A percentile compares a stretch with the other conserved stretches of the same genome.
Conservation (phyloP, 2,888 invertebrate genomes). For the Rhagonycha lutea region DNA sequence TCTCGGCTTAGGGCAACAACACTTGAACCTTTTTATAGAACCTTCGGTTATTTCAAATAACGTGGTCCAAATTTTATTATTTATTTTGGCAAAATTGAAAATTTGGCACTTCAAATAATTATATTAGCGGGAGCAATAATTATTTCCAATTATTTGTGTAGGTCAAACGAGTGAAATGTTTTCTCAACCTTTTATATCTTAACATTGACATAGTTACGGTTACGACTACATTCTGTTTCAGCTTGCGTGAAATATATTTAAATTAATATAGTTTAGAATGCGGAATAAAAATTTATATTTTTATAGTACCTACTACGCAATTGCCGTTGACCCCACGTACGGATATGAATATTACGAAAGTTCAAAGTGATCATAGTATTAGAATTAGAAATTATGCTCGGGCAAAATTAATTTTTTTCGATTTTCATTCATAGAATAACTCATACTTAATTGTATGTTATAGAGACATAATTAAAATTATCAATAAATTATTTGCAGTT, state of each 20-base stretch:
- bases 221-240: not conserved
- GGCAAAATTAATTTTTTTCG: no score
- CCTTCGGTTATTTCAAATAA: no score
- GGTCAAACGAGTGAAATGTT: not conserved
- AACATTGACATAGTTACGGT: not conserved
- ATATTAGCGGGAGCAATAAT: not conserved
- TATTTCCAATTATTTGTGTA: not conserved
- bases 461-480: no score
- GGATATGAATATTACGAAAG: not conserved
- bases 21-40: no score
- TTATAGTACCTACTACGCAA: not conserved
- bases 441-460: no score
- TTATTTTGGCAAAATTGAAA: no score
- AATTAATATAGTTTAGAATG: not conserved
- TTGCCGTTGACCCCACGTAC: not conserved
- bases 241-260: not conserved
- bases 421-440: no score
- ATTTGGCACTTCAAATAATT: no score
- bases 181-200: not conserved
- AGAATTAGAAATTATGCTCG: not conserved
- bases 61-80: no score
- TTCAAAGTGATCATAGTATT: not conserved
- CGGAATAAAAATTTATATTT: not conserved
- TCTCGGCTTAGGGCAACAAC: no score
- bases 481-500: no score